Evolutionary conservation across 2,113 vertebrate species (phyloP), one percentile per base, ranked within the genome.

Genomic region (Thryonomys swinderianus): DNA sequence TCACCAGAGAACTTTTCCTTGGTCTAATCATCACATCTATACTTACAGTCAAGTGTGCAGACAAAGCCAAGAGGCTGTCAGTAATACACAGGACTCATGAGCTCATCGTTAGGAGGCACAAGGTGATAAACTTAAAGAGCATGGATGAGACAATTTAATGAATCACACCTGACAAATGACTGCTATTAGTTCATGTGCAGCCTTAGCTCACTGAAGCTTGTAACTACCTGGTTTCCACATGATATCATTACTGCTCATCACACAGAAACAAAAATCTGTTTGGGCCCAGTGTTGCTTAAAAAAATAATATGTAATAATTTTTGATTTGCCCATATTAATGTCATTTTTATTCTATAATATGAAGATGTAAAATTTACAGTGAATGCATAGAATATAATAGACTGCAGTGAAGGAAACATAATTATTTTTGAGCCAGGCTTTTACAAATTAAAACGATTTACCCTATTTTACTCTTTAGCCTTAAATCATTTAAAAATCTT

Each of bases 51-150:
- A 81, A 20, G 3, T 45, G 2, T 93, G 53, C 17, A 55, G 27
- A 1, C 1, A 81, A 12, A 2, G 20, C 67, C 20, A 57, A 90
- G 48, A 51, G 78, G 0, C n/a, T 11, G 10, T 4, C 17, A 25
- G 12, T 2, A 88, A 76, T 4, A 81, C 14, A 21, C 48, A 59
- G 34, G 66, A 59, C 23, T 48, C 91, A 1, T 8, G 25, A 57
- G 7, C 4, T 89, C 78, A 66, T 7, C 1, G 73, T 42, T 42
- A 13, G 18, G 45, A 78, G 18, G 64, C 10, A 79, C 1, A 62
- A 76, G 10, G 1, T 57, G 5, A 85, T 48, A 71, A 4, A 86
- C 18, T 40, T 51, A 21, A 90, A 14, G 14, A 82, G 4, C 53
- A 10, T 87, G n/a, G 3, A 25, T 73, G 5, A 57, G 45, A 82